Evolutionary conservation across 92 coral and sea anemone genomes (phyloP).

Genomic region (Isaurus tuberculatus): DNA sequence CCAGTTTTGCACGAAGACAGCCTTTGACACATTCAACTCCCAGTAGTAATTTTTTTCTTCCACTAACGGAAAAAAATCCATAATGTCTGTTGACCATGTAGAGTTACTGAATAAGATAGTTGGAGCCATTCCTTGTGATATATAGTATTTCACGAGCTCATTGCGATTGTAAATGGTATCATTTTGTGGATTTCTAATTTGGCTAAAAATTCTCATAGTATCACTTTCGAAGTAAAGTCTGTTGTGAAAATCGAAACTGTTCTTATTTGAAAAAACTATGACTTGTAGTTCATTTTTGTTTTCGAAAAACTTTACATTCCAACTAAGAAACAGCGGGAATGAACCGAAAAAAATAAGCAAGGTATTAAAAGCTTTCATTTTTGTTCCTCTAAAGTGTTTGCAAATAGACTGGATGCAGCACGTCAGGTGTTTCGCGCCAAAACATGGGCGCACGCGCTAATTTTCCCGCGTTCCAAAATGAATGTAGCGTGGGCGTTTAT

Average conservation of each 20-base stretch:
- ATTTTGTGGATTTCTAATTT: slow-evolving; percentile 72
- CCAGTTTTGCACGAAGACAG: slow-evolving; percentile 48
- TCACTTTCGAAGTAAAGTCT: slow-evolving; percentile 71
- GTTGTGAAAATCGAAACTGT: slow-evolving; percentile 55
- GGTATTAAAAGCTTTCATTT: neutral
- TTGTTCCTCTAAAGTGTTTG: neutral
- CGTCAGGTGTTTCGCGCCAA: slow-evolving; percentile 12
- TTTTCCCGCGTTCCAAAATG: neutral
- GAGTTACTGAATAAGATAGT: slow-evolving; percentile 73
- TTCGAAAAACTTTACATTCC: slow-evolving; percentile 23
- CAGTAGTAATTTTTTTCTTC: slow-evolving; percentile 59
- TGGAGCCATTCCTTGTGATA: slow-evolving; percentile 82
- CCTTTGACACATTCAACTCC: slow-evolving; percentile 68
- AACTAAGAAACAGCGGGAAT: neutral
- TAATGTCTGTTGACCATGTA: slow-evolving; percentile 78
- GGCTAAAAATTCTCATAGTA: slow-evolving; percentile 67
- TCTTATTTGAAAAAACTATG: slow-evolving; percentile 56
- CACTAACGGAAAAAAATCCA: slow-evolving; percentile 57
- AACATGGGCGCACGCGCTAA: neutral
- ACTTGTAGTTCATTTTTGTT: slow-evolving; percentile 47
- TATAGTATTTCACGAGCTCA: slow-evolving; percentile 70
- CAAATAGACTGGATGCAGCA: neutral
- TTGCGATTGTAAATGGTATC: slow-evolving; percentile 75
- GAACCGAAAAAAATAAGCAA: neutral
- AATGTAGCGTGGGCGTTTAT: neutral